Conservation (phyloP, 1,140 invertebrate species). For the Neotoxoptera formosana region DNA sequence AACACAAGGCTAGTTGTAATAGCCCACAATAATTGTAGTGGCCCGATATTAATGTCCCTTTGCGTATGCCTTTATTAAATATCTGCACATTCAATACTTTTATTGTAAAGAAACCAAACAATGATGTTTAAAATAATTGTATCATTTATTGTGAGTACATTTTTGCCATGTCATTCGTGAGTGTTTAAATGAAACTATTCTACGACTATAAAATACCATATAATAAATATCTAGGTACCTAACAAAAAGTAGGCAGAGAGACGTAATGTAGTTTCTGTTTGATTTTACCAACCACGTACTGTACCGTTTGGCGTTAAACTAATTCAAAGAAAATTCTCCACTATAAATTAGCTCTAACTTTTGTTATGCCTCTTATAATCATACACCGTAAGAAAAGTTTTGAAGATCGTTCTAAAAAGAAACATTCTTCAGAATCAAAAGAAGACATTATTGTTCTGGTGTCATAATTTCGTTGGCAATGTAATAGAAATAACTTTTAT, state of each 20-base stretch:
- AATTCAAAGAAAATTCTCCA: neutral
- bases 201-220: neutral
- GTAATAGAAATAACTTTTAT: neutral
- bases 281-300: neutral
- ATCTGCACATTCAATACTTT: neutral
- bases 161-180: neutral
- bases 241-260: neutral
- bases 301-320: neutral
- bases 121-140: too few species aligned
- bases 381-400: neutral
- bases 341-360: slow-evolving; percentile 3
- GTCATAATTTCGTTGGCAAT: neutral
- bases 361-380: neutral
- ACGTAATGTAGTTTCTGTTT: neutral
- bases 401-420: neutral
- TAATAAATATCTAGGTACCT: neutral
- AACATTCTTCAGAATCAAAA: neutral
- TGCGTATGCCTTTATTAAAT: neutral
- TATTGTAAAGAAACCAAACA: too few species aligned
- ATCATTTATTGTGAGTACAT: too few species aligned
- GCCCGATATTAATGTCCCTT: neutral
- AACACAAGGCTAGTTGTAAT: neutral
- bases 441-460: neutral
- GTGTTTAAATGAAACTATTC: neutral
- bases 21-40: neutral